Percentiles rank a stretch among this genome's conserved stretches.
phyloP scores from a whole-genome alignment of 2,888 invertebrate genomes.

The Drosophila neoperkinsi region DNA sequence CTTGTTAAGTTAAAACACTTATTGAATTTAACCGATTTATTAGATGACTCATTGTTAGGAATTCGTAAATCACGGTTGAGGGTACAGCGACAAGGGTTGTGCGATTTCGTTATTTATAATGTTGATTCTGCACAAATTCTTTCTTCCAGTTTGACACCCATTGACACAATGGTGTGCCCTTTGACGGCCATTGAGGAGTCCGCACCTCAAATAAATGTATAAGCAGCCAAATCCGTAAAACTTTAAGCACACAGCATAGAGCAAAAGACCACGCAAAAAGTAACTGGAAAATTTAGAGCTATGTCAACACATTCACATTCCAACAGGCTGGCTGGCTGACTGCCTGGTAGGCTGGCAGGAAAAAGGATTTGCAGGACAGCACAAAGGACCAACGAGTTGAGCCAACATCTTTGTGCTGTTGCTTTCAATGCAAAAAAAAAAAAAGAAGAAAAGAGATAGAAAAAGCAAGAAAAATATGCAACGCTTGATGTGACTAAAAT shows the following conservation, averaged over 20 bases:
- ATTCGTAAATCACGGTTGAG: neutral
- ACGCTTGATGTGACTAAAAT: constrained; percentile 28
- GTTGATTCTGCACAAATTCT: constrained; percentile 59
- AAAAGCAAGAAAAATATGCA: constrained; percentile 28
- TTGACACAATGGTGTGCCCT: constrained; percentile 50
- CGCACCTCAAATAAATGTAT: constrained; percentile 42
- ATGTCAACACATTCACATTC: constrained; percentile 70
- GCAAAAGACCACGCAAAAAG: constrained; percentile 56
- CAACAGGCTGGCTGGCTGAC: constrained; percentile 24
- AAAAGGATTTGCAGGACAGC: constrained; percentile 17
- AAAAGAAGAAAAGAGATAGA: neutral
- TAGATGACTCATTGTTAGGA: neutral
- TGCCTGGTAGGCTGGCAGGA: constrained; percentile 15
- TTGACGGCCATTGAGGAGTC: constrained; percentile 33
- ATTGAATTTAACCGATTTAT: neutral
- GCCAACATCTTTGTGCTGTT: constrained; percentile 33
- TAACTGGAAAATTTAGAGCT: constrained; percentile 73
- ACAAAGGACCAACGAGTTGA: constrained; percentile 36
- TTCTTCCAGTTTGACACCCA: constrained; percentile 64
- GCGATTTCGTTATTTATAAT: constrained; percentile 49
- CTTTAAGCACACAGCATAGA: constrained; percentile 45
- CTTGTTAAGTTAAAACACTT: neutral
- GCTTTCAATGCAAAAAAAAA: constrained; percentile 46
- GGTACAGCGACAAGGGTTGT: neutral
- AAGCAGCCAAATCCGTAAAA: constrained; percentile 32